Percentiles rank a stretch among this genome's conserved stretches.
phyloP scores from a whole-genome alignment of 2,888 invertebrate species.

The Craniophora ligustri region DNA sequence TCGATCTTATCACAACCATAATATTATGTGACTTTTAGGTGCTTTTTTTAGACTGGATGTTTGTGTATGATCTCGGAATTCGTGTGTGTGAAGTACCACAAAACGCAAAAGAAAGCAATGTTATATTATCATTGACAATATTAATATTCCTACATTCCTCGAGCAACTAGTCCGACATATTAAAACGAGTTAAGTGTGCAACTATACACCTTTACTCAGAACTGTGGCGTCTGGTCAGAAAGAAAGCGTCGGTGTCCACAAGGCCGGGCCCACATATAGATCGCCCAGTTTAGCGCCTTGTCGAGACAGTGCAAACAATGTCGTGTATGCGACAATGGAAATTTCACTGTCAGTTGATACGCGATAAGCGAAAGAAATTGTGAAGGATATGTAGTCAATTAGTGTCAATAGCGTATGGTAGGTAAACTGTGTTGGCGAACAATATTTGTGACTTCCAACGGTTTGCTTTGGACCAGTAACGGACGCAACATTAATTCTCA shows the following conservation, averaged over 20 bases:
- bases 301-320: slow-evolving; percentile 19
- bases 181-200: slow-evolving; percentile 4
- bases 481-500: too few species aligned
- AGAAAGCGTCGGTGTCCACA: slow-evolving; percentile 64
- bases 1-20: too few species aligned
- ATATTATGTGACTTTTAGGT: too few species aligned
- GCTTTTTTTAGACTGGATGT: too few species aligned
- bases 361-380: neutral
- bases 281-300: slow-evolving; percentile 52
- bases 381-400: neutral
- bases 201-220: slow-evolving; percentile 36
- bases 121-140: too few species aligned
- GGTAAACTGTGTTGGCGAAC: too few species aligned
- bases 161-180: slow-evolving; percentile 25
- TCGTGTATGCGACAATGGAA: slow-evolving; percentile 6
- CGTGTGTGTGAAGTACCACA: too few species aligned
- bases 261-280: slow-evolving; percentile 60
- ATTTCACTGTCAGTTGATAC: neutral
- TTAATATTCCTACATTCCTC: slow-evolving; percentile 11
- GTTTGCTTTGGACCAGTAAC: too few species aligned
- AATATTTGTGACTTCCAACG: too few species aligned
- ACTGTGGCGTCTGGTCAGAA: slow-evolving; percentile 38
- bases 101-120: too few species aligned
- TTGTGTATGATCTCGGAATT: too few species aligned
- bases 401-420: neutral